A percentile compares a stretch with the other conserved stretches of the same genome.
Conservation (phyloP, 2,797 vertebrate species). For the Calcarius lapponicus region DNA sequence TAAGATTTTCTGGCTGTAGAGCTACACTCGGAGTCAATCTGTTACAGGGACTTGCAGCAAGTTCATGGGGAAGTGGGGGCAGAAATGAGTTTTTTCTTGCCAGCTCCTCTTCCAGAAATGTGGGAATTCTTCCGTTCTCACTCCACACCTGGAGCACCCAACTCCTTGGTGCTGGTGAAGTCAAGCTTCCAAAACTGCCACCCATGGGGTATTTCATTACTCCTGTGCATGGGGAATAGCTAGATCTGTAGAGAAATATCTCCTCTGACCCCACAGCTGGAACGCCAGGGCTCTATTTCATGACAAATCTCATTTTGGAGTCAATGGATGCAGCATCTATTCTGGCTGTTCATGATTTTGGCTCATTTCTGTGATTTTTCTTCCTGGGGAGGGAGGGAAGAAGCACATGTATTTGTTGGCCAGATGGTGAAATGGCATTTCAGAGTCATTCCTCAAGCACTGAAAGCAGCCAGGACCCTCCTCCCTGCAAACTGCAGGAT, state of each 20-base stretch:
- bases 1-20: not conserved
- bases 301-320: not conserved
- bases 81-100: not conserved
- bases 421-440: not conserved
- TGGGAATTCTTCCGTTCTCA: rapidly evolving
- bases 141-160: rapidly evolving
- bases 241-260: not conserved
- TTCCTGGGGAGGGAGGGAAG: not conserved
- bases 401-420: rapidly evolving
- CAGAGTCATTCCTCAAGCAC: not conserved
- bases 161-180: not conserved
- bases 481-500: not conserved
- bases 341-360: rapidly evolving
- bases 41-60: not conserved
- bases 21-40: not conserved
- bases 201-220: rapidly evolving
- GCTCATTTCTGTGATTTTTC: not conserved
- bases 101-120: not conserved
- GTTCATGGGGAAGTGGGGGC: not conserved
- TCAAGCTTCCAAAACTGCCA: rapidly evolving
- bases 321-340: not conserved
- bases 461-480: not conserved
- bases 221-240: rapidly evolving
- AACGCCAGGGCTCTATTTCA: not conserved
- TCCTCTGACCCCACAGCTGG: not conserved